phyloP scores from a whole-genome alignment of 2,888 invertebrate genomes.

The Trichopria drosophilae region DNA sequence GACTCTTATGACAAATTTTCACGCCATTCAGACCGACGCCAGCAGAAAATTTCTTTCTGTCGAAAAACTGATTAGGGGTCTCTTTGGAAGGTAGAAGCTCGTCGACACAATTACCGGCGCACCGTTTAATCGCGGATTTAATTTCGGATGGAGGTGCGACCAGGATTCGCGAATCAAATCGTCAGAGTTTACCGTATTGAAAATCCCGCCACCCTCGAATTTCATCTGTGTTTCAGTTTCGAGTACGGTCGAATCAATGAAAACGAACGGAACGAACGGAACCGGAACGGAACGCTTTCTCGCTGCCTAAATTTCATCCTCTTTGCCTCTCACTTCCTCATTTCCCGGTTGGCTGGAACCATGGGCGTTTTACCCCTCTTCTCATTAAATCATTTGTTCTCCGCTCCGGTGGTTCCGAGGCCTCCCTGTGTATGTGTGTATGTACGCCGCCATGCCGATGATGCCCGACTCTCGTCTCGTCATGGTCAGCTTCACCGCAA shows the following conservation, averaged over 20 bases:
- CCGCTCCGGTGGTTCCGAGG: constrained; percentile 35
- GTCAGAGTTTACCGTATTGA: no score
- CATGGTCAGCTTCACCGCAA: constrained; percentile 26
- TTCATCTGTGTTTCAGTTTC: constrained; percentile 27
- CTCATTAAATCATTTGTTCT: constrained; percentile 48
- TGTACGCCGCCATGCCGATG: constrained; percentile 30
- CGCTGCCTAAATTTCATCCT: constrained; percentile 28
- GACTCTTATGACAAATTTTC: no score
- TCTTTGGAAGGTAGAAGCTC: no score
- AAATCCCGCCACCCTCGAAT: constrained; percentile 31
- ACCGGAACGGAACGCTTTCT: constrained; percentile 28
- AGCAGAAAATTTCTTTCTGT: no score
- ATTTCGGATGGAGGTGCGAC: no score
- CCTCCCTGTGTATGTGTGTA: constrained; percentile 28
- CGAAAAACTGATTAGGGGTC: no score
- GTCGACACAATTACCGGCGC: no score
- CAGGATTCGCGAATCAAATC: no score
- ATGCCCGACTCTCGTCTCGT: constrained; percentile 15
- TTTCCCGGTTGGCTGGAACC: constrained; percentile 46
- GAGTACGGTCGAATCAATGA: no score
- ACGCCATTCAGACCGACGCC: no score
- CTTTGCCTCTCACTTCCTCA: constrained; percentile 34
- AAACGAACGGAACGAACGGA: no score
- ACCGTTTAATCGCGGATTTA: no score
- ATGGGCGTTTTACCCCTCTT: constrained; percentile 46